Percentiles rank a stretch among this genome's conserved stretches.
These are phyloP conservation scores for Menidia menidia DNA, from an alignment of 2,797 vertebrate genomes.

Conservation along the genomic window DNA sequence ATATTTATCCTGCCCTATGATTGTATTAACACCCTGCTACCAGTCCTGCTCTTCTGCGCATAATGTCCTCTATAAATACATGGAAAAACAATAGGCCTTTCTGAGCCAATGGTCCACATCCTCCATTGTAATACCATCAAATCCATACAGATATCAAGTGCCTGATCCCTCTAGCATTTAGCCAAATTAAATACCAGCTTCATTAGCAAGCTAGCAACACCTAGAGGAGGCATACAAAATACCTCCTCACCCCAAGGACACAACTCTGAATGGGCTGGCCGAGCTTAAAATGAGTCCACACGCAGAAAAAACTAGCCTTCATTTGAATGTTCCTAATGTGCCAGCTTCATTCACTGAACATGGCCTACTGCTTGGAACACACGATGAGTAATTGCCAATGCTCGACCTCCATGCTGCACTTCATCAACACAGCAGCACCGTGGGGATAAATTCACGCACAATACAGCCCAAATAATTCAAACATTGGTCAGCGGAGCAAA, in stretches of 20 bases:
- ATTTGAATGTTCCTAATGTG: conserved; percentile 82
- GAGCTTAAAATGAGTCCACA: conserved; percentile 73
- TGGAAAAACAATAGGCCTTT: conserved; percentile 50
- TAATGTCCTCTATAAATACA: conserved; percentile 72
- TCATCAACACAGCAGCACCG: conserved; percentile 78
- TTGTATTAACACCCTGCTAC: conserved; percentile 68
- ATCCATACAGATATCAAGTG: conserved; percentile 72
- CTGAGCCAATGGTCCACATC: conserved; percentile 53
- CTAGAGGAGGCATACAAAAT: conserved; percentile 69
- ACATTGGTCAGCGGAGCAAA: conserved; percentile 78
- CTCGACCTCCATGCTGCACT: conserved; percentile 79
- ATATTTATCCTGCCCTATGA: conserved; percentile 71
- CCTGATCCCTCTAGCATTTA: conserved; percentile 77
- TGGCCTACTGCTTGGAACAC: conserved; percentile 74
- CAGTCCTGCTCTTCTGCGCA: conserved; percentile 62
- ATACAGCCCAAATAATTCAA: conserved; percentile 79
- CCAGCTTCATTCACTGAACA: conserved; percentile 72
- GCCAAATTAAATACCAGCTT: conserved; percentile 81
- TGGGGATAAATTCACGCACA: conserved; percentile 74
- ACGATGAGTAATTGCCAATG: conserved; percentile 80
- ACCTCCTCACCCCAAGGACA: conserved; percentile 72
- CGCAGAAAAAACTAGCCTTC: conserved; percentile 72
- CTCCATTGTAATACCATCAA: conserved; percentile 55
- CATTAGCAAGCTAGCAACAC: conserved; percentile 70
- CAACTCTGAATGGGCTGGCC: conserved; percentile 64